These are phyloP conservation scores for Eristalis intricaria DNA, from an alignment of 2,888 invertebrate genomes.

Conservation along the genomic window DNA sequence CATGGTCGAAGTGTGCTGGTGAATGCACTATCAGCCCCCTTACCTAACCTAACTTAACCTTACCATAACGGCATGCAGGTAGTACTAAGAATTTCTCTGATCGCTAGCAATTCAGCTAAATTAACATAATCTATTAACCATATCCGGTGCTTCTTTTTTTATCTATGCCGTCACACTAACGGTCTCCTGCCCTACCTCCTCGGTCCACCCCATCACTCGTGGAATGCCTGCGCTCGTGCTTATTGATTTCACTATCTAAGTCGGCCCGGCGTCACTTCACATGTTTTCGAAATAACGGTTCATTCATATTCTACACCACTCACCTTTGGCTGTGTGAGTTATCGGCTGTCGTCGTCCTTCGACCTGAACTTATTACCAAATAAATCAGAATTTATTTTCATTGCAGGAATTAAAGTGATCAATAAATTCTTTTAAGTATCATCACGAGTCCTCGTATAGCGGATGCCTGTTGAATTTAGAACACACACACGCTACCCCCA, in stretches of 20 bases:
- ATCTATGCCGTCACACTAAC: too few relatives aligned
- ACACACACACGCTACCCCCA: slow-evolving; percentile 43
- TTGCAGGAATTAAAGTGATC: slow-evolving; percentile 81
- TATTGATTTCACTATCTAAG: background rate
- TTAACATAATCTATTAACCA: too few relatives aligned
- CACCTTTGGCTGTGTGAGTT: slow-evolving; percentile 47
- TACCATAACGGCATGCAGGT: too few relatives aligned
- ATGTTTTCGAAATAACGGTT: background rate
- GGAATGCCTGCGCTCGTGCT: background rate
- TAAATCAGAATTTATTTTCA: slow-evolving; percentile 82
- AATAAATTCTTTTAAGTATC: slow-evolving; percentile 80
- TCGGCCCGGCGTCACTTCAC: background rate
- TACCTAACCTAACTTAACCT: too few relatives aligned
- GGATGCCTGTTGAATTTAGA: slow-evolving; percentile 76
- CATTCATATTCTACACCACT: slow-evolving; percentile 61
- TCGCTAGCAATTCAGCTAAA: too few relatives aligned
- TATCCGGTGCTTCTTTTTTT: too few relatives aligned
- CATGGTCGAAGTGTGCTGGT: too few relatives aligned
- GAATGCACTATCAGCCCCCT: too few relatives aligned
- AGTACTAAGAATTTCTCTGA: too few relatives aligned
- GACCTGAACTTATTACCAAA: slow-evolving; percentile 78
- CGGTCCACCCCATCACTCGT: background rate
- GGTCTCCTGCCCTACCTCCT: too few relatives aligned
- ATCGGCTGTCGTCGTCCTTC: slow-evolving; percentile 59
- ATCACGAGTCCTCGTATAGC: slow-evolving; percentile 66